Percentiles rank a stretch among this genome's conserved stretches.
These are phyloP conservation scores for Bilobella aurantiaca DNA, from an alignment of 1,140 invertebrate genomes.

Conservation along the genomic window DNA sequence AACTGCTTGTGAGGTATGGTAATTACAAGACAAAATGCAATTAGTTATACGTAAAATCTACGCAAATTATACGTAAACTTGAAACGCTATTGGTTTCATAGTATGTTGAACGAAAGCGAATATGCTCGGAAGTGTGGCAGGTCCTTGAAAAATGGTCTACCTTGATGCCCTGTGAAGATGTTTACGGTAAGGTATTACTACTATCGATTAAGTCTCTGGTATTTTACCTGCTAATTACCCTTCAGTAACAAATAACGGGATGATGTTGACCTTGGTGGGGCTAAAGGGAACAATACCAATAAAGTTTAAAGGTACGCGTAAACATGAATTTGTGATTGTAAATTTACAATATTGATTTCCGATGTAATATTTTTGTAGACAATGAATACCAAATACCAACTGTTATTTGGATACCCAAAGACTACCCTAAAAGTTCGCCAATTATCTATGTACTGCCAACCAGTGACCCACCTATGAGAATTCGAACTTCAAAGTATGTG, in stretches of 20 bases:
- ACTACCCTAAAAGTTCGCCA: not conserved
- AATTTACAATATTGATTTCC: not conserved
- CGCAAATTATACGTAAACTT: too few species aligned
- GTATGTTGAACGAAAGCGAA: not conserved
- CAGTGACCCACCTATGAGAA: not conserved
- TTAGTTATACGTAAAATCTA: too few species aligned
- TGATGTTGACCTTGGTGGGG: not conserved
- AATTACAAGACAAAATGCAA: too few species aligned
- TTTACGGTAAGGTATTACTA: not conserved
- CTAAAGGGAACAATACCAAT: not conserved
- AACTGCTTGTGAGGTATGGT: too few species aligned
- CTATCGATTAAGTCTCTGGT: not conserved
- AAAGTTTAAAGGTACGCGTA: not conserved
- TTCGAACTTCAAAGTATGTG: not conserved
- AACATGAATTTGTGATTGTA: not conserved
- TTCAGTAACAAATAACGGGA: not conserved
- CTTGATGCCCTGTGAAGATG: not conserved
- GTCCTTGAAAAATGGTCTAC: not conserved
- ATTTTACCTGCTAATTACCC: not conserved
- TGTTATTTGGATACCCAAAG: not conserved
- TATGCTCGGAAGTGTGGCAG: not conserved
- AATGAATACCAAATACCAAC: not conserved
- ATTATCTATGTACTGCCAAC: not conserved
- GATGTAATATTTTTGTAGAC: not conserved
- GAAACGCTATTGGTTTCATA: not conserved